Base-by-base conservation (phyloP, 1,140 invertebrate species). In the Brachionus rotundiformis region DNA sequence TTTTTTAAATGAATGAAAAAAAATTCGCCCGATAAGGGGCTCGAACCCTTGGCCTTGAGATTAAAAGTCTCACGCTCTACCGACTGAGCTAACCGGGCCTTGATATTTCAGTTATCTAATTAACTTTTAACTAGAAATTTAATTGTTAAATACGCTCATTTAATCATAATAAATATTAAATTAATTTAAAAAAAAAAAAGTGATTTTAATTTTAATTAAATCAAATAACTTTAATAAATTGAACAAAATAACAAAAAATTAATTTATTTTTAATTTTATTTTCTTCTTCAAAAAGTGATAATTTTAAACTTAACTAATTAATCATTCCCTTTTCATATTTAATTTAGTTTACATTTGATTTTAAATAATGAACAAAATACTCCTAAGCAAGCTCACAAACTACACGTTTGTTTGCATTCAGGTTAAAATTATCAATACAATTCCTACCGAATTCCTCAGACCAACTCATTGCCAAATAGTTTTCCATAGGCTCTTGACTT, bases 351-450 rank as follows among this genome's bases (percentile, higher is more conserved):
- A n/a, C n/a, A n/a, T 54, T 54, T 54, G 23, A n/a, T 19, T 54
- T 54, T 54, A 54, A 54, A 23, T 25, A 16, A 23, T 8, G 23
- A 54, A 19, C 3, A 61, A 65, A 65, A 19, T 5, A 31, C 31
- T 44, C 13, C 25, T 73, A 44, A 25, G 27, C 41, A 44, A 73
- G 36, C 39, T 73, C 68, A 44, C 68, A 73, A 41, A 44, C 68
- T 25, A 44, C 33, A 25, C 25, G n/a, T 44, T 73, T 73, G 11
- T 41, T 41, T 23, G 33, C 2, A 8, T 73, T 11, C 44, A 44
- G 16, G 44, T 73, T 73, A 44, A 73, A 73, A 25, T 73, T 73
- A 44, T 41, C 36, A 44, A 73, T 19, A 44, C 68, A 73, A 25
- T 41, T 44, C 27, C 39, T 16, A 3, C 25, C 41, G 3, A 44